These are phyloP conservation scores for Neodiprion fabricii DNA, from an alignment of 1,140 invertebrate genomes.

Conservation along the genomic window DNA sequence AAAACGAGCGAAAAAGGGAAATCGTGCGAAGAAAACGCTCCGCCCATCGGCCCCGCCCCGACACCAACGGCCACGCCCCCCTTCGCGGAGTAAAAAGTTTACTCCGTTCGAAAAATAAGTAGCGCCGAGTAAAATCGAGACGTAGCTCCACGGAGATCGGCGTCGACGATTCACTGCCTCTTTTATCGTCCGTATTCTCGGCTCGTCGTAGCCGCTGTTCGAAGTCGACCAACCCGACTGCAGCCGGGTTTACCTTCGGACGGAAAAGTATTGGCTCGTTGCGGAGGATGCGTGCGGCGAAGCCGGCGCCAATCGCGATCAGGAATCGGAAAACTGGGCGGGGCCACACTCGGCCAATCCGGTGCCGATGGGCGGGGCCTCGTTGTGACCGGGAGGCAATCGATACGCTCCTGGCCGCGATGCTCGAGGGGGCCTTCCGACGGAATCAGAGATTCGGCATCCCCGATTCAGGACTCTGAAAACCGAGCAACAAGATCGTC, in stretches of 20 bases:
- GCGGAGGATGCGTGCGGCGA: background rate
- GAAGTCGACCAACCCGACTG: too few species aligned
- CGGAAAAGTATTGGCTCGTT: background rate
- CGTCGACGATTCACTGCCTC: too few species aligned
- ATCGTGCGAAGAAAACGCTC: too few species aligned
- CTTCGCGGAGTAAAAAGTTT: too few species aligned
- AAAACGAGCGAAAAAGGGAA: too few species aligned
- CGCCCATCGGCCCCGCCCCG: too few species aligned
- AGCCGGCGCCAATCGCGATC: background rate
- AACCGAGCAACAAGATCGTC: background rate
- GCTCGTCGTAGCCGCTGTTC: too few species aligned
- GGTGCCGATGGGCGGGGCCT: background rate
- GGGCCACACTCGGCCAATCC: background rate
- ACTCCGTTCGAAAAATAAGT: too few species aligned
- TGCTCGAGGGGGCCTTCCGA: background rate
- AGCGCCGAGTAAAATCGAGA: too few species aligned
- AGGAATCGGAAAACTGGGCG: background rate
- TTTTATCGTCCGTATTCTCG: too few species aligned
- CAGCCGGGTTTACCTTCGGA: background rate
- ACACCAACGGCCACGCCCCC: too few species aligned
- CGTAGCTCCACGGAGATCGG: too few species aligned
- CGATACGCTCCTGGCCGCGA: background rate
- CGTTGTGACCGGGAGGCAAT: background rate
- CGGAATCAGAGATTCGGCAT: slow-evolving; percentile 2
- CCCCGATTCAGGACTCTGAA: background rate